Base-by-base conservation (phyloP, 2,797 vertebrate genomes). In the Hyperoplus immaculatus region DNA sequence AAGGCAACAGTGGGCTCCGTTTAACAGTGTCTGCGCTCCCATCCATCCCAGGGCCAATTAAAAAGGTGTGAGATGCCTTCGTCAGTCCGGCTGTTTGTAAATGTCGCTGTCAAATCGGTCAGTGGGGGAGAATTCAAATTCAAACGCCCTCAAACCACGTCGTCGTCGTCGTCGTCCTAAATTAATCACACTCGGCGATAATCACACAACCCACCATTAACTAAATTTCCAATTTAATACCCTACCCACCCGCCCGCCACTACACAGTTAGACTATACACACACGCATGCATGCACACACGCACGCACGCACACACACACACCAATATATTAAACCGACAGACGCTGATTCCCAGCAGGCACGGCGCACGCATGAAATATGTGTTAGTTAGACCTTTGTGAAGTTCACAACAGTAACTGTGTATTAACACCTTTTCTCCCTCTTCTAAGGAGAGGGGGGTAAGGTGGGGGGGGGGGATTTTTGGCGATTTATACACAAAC, bases 11-110 rank as follows among this genome's bases (percentile, higher is more conserved):
- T 82, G 71, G 41, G 16, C 65, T 71, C 75, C 56, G 29, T 78
- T 82, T 73, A 86, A 74, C 78, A 36, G 66, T 12, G 70, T 63
- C 61, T 53, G 45, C 10, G 60, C 63, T 82, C n/a, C 14, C 46
- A 66, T 80, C 86, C 80, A 66, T 80, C 86, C 80, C 77, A 81
- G 75, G 82, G 85, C 84, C 85, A 84, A 89, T 92, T 88, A 87
- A 84, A 21, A 88, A 86, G 79, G 83, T 89, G 90, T 73, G 81
- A 81, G 65, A 67, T 47, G 71, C 77, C 74, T 85, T 80, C 76
- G 51, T 83, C 72, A 60, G 53, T 73, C 63, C 18, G 9, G 13
- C 38, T 62, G 39, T 21, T 18, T 29, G 69, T 61, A 51, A 0
- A 39, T 4, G 75, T 46, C 16, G 36, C 61, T 47, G 72, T 84